Percentiles rank a stretch among this genome's conserved stretches.
These are phyloP conservation scores for Antennarius maculatus DNA, from an alignment of 2,797 vertebrate species.

Conservation along the genomic window DNA sequence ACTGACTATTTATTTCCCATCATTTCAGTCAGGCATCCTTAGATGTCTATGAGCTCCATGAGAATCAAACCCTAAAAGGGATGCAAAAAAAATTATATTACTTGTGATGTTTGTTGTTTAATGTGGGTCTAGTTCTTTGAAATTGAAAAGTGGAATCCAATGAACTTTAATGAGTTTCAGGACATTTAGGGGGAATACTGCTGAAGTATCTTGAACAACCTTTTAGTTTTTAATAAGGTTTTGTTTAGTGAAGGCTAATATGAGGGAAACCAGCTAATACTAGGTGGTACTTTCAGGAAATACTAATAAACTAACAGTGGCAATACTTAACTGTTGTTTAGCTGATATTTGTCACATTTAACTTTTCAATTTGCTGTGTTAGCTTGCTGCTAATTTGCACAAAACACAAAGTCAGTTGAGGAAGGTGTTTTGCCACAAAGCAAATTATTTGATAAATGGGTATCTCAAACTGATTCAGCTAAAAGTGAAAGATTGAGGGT, in stretches of 20 bases:
- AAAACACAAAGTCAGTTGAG: neutral
- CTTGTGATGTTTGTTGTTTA: neutral
- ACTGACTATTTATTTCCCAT: slow-evolving; percentile 19
- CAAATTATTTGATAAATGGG: neutral
- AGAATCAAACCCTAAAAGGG: slow-evolving; percentile 12
- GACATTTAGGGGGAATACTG: neutral
- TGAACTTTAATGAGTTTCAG: neutral
- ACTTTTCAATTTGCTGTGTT: neutral
- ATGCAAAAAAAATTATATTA: neutral
- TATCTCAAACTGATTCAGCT: neutral
- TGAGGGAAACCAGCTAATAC: neutral
- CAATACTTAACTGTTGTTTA: neutral
- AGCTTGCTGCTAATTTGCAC: neutral
- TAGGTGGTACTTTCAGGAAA: neutral
- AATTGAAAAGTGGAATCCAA: neutral
- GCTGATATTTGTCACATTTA: neutral
- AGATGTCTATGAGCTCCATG: slow-evolving; percentile 1
- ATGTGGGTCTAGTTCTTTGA: neutral
- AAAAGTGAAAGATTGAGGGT: neutral
- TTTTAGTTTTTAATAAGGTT: neutral
- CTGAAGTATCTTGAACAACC: neutral
- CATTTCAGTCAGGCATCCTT: slow-evolving; percentile 23
- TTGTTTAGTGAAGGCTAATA: neutral
- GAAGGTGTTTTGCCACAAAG: neutral
- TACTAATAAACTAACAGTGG: neutral